Base-by-base conservation (phyloP, 2,888 invertebrate species). In the Athrips mouffetella region DNA sequence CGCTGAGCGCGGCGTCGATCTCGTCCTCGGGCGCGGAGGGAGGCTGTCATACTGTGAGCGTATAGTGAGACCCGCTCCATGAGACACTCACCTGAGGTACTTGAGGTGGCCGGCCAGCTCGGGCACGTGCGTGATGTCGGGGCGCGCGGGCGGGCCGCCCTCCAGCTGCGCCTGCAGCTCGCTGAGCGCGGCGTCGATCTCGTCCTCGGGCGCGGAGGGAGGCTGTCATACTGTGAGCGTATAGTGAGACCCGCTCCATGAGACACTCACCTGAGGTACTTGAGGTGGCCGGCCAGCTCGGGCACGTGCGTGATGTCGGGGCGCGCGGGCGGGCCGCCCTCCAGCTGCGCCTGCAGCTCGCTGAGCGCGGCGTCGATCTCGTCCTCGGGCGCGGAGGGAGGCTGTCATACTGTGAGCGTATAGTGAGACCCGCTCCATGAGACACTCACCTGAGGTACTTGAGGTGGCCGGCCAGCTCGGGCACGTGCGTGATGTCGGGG, bases 321-420 rank as follows among this genome's bases (percentile, higher is more conserved):
- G 0, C 91, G 80, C 0, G 82, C 75, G 0, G 85, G 80, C 0
- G 86, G 83, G 18, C 91, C 90, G 0, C 98, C 98, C 77, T 98
- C 98, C 47, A 98, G 83, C 16, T 96, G 95, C 16, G 96, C 95
- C 80, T 99, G 97, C 20, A 99, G 90, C 73, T 98, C 97, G 57
- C 94, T 94, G 13, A 99, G 89, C 0, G 98, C 98, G 0, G 97
- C 95, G 73, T 98, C 98, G 56, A 99, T 98, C 70, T 98, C 98
- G 71, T 98, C 98, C 60, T 96, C 96, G 2, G 90, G 90, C 0
- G 90, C 90, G 1, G n/a, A n/a, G n/a, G n/a, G n/a, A n/a, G n/a
- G n/a, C n/a, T n/a, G n/a, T n/a, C n/a, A n/a, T n/a, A n/a, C n/a
- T n/a, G n/a, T 7, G 7, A 27, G 2, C 10, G 27, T 7, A 10